phyloP scores from a whole-genome alignment of 2,888 invertebrate genomes.

The Coelinius sp. region DNA sequence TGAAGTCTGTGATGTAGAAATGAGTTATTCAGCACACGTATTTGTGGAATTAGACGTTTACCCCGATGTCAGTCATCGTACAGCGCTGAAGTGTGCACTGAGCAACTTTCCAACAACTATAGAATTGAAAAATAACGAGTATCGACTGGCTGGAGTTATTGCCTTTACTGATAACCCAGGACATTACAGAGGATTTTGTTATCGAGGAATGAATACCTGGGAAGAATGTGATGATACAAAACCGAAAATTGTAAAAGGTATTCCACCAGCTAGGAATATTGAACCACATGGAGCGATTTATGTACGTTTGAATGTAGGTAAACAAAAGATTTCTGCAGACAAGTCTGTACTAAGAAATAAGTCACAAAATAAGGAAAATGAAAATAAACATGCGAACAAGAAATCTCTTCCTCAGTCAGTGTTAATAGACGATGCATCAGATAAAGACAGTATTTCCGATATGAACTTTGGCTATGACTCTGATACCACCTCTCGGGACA shows the following conservation, averaged over 20 bases:
- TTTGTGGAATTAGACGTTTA: constrained; percentile 33
- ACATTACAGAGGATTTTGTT: constrained; percentile 32
- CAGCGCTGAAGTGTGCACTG: not conserved
- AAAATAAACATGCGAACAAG: not conserved
- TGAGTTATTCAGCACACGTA: not conserved
- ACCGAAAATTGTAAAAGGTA: not conserved
- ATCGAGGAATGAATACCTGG: constrained; percentile 28
- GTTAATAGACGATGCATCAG: not conserved
- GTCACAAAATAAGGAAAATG: too few relatives aligned
- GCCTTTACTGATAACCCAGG: not conserved
- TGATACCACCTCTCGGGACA: constrained; percentile 25
- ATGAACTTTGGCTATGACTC: constrained; percentile 24
- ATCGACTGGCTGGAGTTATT: constrained; percentile 29
- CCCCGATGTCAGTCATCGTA: not conserved
- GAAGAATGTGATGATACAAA: constrained; percentile 28
- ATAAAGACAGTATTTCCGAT: not conserved
- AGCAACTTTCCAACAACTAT: constrained; percentile 20
- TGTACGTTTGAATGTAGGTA: not conserved
- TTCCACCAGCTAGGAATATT: not conserved
- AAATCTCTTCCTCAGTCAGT: not conserved
- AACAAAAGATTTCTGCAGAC: not conserved
- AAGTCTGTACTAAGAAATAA: not conserved
- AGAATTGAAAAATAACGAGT: constrained; percentile 8
- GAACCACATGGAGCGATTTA: constrained; percentile 36
- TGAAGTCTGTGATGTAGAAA: not conserved